Evolutionary conservation across 30 jellyfish, hydroid and myxozoan species (phyloP).

Genomic region (Aurelia aurita): DNA sequence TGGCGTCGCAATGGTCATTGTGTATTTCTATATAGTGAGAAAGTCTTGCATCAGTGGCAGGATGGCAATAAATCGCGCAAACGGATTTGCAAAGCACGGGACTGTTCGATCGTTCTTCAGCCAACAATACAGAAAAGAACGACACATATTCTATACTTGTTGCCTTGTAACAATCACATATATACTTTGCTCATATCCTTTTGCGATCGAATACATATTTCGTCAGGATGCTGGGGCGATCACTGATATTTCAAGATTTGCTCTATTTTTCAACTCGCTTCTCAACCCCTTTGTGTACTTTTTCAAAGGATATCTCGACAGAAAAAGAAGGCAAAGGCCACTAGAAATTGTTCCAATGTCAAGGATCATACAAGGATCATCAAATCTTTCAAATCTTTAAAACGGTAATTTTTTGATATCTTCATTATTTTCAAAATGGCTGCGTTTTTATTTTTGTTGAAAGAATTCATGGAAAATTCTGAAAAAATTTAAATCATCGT

Average conservation of each 20-base stretch:
- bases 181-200: conserved; percentile 51
- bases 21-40: not conserved
- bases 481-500: no score
- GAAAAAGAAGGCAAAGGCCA: not conserved
- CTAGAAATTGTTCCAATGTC: not conserved
- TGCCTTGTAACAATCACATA: conserved; percentile 41
- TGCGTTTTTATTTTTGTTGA: no score
- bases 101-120: not conserved
- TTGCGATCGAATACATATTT: conserved; percentile 31
- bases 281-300: conserved; percentile 62
- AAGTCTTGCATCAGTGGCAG: not conserved
- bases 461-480: no score
- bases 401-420: not conserved
- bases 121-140: conserved; percentile 15
- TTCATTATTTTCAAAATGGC: no score
- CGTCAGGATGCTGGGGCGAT: not conserved
- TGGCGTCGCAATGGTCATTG: not conserved
- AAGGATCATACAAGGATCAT: no score
- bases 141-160: conserved; percentile 43
- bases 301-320: conserved; percentile 32
- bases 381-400: no score
- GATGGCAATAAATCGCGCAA: not conserved
- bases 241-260: not conserved
- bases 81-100: not conserved
- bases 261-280: conserved; percentile 34